Evolutionary conservation across 2,888 invertebrate genomes (phyloP), one percentile per base, ranked within the genome.

Genomic region (Chydorus sphaericus): DNA sequence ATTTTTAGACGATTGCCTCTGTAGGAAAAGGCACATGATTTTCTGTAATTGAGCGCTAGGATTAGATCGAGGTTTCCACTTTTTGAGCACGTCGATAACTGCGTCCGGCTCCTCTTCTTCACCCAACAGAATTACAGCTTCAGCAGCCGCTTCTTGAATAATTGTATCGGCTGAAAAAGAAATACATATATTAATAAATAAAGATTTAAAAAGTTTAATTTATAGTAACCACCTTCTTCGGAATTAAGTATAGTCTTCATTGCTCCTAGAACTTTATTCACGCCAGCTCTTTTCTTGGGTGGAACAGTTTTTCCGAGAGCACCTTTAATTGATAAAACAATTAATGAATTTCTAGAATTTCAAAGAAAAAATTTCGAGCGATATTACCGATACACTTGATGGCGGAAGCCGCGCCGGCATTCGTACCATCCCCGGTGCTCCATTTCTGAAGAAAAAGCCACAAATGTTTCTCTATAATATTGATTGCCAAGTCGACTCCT

Each of bases 391-490:
- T 48, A 4, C 49, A 14, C n/a, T 33, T 10, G 14, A 55, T 33
- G 14, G 37, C 55, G 23, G 33, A 33, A n/a, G 48, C 55, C 10
- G 55, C 55, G 8, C 23, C 33, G 1, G n/a, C 4, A 55, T 55
- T 39, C 26, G 37, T 39, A 18, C 55, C 55, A 23, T 55, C 38
- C 26, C 55, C 55, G 10, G 48, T 26, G 37, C 55, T 55, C 55
- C 55, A 55, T 23, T 48, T 31, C 37, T 55, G 48, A 33, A 55
- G 48, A 18, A 55, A 55, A 31, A 49, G 49, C 55, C 55, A 55
- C 14, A 55, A 23, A 29, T 52, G 33, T n/a, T 48, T 18, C 49
- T 55, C 48, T 26, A 49, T 55, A 23, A 55, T n/a, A 8, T 49
- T 20, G 28, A 48, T 48, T 3, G 48, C 37, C 11, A 37, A 55